Conservation (phyloP, 2,888 invertebrate genomes). For the Caradrina clavipalpis region DNA sequence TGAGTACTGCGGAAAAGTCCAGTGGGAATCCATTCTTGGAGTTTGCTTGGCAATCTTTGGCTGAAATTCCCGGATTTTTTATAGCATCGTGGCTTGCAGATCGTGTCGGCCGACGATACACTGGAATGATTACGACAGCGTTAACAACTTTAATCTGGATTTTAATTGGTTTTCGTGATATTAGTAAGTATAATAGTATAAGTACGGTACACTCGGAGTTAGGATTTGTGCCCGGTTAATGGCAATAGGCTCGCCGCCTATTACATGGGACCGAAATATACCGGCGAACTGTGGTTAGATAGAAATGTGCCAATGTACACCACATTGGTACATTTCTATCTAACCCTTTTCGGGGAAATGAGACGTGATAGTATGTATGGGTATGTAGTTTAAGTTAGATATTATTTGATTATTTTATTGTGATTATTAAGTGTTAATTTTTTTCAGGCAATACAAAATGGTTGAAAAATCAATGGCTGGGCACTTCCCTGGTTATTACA, state of each 20-base stretch:
- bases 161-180: slow-evolving; percentile 65
- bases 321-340: too few relatives aligned
- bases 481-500: slow-evolving; percentile 81
- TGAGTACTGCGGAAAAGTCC: slow-evolving; percentile 88
- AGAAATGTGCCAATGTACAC: too few relatives aligned
- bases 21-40: slow-evolving; percentile 92
- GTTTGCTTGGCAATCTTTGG: slow-evolving; percentile 91
- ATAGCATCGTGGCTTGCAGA: slow-evolving; percentile 88
- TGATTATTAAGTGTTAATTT: background rate
- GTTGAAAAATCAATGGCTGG: slow-evolving; percentile 72
- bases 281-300: too few relatives aligned
- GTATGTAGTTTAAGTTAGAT: too few relatives aligned
- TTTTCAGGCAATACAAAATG: slow-evolving; percentile 63
- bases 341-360: too few relatives aligned
- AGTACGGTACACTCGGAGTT: background rate
- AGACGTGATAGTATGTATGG: too few relatives aligned
- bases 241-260: too few relatives aligned
- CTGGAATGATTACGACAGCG: slow-evolving; percentile 69
- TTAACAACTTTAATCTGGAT: slow-evolving; percentile 71
- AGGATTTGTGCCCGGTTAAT: too few relatives aligned
- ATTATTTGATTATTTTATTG: background rate
- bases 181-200: slow-evolving; percentile 47
- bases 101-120: slow-evolving; percentile 75
- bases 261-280: too few relatives aligned
- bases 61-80: slow-evolving; percentile 92